phyloP scores from a whole-genome alignment of 2,888 invertebrate species.

The Agriopis marginaria region DNA sequence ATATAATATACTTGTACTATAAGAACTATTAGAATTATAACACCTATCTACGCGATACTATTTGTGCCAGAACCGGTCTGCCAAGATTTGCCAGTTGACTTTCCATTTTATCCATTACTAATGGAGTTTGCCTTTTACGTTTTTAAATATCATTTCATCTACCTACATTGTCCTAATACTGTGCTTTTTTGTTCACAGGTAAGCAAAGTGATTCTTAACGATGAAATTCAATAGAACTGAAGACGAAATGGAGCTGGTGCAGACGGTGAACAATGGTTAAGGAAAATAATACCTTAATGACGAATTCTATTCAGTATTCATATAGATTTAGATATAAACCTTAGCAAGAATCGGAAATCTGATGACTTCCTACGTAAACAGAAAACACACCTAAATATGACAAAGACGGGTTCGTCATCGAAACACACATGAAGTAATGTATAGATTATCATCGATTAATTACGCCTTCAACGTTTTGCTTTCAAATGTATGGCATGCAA shows the following conservation, averaged over 20 bases:
- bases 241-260: background rate
- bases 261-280: conserved; percentile 1
- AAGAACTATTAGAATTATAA: background rate
- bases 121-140: background rate
- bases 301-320: background rate
- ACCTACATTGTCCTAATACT: conserved; percentile 6
- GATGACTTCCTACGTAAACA: conserved; percentile 1
- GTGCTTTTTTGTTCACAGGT: conserved; percentile 58
- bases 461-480: background rate
- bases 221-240: conserved; percentile 3
- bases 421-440: background rate
- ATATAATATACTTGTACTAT: background rate
- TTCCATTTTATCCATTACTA: conserved; percentile 52
- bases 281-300: background rate
- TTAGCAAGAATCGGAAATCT: background rate
- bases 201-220: conserved; percentile 42
- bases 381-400: background rate
- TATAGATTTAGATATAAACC: background rate
- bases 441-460: background rate
- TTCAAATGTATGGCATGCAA: conserved; percentile 27
- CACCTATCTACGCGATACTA: background rate
- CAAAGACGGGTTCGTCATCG: background rate
- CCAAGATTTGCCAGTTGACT: conserved; percentile 46
- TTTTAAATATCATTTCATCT: conserved; percentile 5
- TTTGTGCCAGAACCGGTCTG: conserved; percentile 44